phyloP scores from a whole-genome alignment of 2,113 vertebrate species.

The rat (Rattus norvegicus) region DNA sequence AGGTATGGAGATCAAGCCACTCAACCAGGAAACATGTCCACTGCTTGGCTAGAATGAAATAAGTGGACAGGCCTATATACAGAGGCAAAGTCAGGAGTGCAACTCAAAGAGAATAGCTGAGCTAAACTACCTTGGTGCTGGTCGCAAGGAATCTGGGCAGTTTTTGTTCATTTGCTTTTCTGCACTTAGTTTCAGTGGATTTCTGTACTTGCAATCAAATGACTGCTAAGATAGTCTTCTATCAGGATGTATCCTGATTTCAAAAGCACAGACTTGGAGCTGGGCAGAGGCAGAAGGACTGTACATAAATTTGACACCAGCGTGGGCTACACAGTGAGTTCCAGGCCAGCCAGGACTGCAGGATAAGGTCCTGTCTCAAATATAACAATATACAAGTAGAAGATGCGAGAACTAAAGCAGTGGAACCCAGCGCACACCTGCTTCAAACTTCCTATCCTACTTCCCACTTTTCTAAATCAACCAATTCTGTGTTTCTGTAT shows the following conservation, averaged over 20 bases:
- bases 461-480: too few species aligned
- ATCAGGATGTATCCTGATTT: background rate
- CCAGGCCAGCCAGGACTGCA: background rate
- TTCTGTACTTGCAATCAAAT: background rate
- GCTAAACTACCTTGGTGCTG: too few species aligned
- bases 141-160: too few species aligned
- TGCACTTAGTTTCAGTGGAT: background rate
- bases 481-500: background rate
- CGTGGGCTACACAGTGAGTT: background rate
- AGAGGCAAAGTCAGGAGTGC: background rate
- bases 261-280: background rate
- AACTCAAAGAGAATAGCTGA: too few species aligned
- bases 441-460: background rate
- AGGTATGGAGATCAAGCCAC: background rate
- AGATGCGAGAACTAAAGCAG: background rate
- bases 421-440: background rate
- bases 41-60: background rate
- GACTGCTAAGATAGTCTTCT: background rate
- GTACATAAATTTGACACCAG: background rate
- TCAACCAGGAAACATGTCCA: background rate
- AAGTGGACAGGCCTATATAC: background rate
- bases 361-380: background rate
- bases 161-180: background rate
- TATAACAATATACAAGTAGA: background rate
- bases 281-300: background rate